Percentiles rank a stretch among this genome's conserved stretches.
phyloP scores from a whole-genome alignment of 2,888 invertebrate species.

The Clepsis dumicolana region DNA sequence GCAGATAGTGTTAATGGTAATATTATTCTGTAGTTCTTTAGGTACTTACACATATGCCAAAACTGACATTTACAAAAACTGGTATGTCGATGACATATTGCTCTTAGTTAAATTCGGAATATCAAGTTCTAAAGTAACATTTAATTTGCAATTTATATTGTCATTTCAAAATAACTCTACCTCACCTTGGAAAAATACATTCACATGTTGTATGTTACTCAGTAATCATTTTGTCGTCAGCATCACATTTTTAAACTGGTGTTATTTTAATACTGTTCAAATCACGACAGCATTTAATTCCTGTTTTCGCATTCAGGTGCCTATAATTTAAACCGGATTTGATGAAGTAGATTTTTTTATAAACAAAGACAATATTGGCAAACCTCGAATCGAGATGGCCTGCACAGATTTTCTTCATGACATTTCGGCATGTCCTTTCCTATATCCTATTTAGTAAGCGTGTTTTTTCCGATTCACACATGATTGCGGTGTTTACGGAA shows the following conservation, averaged over 20 bases:
- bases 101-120: neutral
- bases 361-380: conserved; percentile 1
- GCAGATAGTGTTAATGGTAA: neutral
- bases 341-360: neutral
- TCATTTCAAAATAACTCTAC: conserved; percentile 14
- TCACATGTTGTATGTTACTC: neutral
- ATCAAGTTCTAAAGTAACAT: conserved; percentile 4
- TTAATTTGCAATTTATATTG: conserved; percentile 20
- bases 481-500: conserved; percentile 66
- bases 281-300: neutral
- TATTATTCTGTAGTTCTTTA: conserved; percentile 17
- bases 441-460: conserved; percentile 22
- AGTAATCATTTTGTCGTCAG: neutral
- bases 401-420: conserved; percentile 16
- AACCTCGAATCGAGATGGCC: conserved; percentile 7
- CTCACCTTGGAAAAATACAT: conserved; percentile 13
- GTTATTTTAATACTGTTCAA: neutral
- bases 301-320: neutral
- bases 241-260: neutral
- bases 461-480: conserved; percentile 49
- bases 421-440: conserved; percentile 38
- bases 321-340: neutral
- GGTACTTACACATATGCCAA: neutral
- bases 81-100: conserved; percentile 14
- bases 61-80: conserved; percentile 21